Evolutionary conservation across 2,888 invertebrate genomes (phyloP).

Genomic region (Drepanosiphum platanoidis): DNA sequence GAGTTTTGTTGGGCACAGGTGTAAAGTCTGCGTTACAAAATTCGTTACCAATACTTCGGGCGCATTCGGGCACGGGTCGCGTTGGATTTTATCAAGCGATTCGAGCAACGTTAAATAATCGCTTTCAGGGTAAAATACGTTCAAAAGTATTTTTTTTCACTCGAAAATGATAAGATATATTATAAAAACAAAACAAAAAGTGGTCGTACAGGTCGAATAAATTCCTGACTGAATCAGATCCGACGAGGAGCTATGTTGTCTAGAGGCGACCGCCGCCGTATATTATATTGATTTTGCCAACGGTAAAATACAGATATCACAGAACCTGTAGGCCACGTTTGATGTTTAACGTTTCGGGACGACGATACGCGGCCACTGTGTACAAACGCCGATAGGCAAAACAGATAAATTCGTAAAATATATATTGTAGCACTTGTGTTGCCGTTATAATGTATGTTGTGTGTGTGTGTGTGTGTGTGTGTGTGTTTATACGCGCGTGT

Average conservation of each 20-base stretch:
- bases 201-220: constrained; percentile 11
- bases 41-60: not conserved
- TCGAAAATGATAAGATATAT: constrained; percentile 1
- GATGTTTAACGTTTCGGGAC: constrained; percentile 43
- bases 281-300: constrained; percentile 1
- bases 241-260: not conserved
- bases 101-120: not conserved
- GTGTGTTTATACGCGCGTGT: not conserved
- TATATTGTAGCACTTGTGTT: constrained; percentile 12
- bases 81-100: constrained; percentile 10
- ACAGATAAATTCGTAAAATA: constrained; percentile 47
- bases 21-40: not conserved
- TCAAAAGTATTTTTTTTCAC: not conserved
- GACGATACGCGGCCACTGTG: constrained; percentile 37
- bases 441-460: not conserved
- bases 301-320: constrained; percentile 41
- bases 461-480: not conserved
- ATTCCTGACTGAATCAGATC: constrained; percentile 26
- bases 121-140: not conserved
- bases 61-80: not conserved
- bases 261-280: not conserved
- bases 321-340: constrained; percentile 48
- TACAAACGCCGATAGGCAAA: constrained; percentile 38
- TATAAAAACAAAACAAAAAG: not conserved
- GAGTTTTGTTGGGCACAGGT: not conserved